A percentile compares a stretch with the other conserved stretches of the same genome.
These are phyloP conservation scores for Gonioctena quinquepunctata DNA, from an alignment of 1,140 invertebrate genomes.

Conservation along the genomic window DNA sequence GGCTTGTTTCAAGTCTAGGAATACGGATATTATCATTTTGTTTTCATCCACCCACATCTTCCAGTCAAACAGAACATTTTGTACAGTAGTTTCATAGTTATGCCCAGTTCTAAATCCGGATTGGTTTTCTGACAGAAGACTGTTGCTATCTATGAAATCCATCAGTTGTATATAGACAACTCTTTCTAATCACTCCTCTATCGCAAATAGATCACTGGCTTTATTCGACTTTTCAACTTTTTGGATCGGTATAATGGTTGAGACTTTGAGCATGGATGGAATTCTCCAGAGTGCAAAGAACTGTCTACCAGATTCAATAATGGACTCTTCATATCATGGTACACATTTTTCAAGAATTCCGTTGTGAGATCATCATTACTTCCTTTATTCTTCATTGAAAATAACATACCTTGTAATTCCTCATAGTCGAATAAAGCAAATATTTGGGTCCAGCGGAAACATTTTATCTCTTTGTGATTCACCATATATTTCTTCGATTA, in stretches of 20 bases:
- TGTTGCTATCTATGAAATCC: neutral
- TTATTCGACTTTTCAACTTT: neutral
- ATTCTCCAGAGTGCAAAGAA: neutral
- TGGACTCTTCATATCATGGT: neutral
- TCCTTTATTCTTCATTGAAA: neutral
- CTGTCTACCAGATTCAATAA: neutral
- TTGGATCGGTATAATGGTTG: neutral
- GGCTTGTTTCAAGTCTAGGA: too few species aligned
- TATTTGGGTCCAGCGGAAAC: too few species aligned
- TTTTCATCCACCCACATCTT: neutral
- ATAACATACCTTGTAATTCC: neutral
- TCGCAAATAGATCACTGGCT: neutral
- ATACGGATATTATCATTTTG: too few species aligned
- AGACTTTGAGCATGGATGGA: neutral
- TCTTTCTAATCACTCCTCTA: neutral
- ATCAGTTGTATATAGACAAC: neutral
- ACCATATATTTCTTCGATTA: too few species aligned
- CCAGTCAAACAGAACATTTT: constrained; percentile 2
- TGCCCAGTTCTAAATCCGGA: neutral
- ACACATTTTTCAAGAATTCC: neutral
- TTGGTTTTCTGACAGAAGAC: neutral
- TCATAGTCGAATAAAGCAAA: too few species aligned
- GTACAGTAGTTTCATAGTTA: neutral
- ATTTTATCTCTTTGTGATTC: too few species aligned
- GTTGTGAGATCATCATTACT: neutral